Evolutionary conservation across 2,888 invertebrate genomes (phyloP).

Genomic region (Latheticus oryzae): DNA sequence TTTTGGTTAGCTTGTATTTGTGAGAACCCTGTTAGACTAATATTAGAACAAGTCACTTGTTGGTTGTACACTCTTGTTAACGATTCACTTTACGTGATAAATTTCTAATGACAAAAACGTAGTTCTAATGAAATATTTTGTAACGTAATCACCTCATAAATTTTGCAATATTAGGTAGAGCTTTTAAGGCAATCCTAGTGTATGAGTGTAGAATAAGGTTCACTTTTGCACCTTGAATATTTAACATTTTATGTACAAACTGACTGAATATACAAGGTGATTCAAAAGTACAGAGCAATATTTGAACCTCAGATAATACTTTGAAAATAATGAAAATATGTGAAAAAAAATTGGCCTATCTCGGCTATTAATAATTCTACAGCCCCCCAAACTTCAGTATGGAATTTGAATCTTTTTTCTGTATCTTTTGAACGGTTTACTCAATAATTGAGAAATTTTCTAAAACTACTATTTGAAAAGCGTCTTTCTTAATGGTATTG

Average conservation of each 20-base stretch:
- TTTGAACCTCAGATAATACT: too few species aligned
- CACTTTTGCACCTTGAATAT: constrained; percentile 18
- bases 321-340: too few species aligned
- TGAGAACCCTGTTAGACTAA: constrained; percentile 28
- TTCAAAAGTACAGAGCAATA: too few species aligned
- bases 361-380: too few species aligned
- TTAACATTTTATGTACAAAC: constrained; percentile 14
- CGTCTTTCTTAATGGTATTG: too few species aligned
- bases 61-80: constrained; percentile 8
- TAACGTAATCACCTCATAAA: constrained; percentile 6
- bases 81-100: constrained; percentile 12
- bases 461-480: too few species aligned
- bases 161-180: not conserved
- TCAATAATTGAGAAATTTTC: too few species aligned
- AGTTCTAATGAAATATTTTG: constrained; percentile 6
- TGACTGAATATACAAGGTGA: too few species aligned
- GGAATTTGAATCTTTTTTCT: too few species aligned
- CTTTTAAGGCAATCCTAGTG: constrained; percentile 3
- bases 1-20: constrained; percentile 28
- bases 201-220: constrained; percentile 23
- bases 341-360: too few species aligned
- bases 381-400: too few species aligned
- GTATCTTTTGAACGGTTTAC: too few species aligned
- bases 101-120: constrained; percentile 9
- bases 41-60: constrained; percentile 34